Evolutionary conservation across 2,888 invertebrate genomes (phyloP).

Genomic region (Oscheius sp.): DNA sequence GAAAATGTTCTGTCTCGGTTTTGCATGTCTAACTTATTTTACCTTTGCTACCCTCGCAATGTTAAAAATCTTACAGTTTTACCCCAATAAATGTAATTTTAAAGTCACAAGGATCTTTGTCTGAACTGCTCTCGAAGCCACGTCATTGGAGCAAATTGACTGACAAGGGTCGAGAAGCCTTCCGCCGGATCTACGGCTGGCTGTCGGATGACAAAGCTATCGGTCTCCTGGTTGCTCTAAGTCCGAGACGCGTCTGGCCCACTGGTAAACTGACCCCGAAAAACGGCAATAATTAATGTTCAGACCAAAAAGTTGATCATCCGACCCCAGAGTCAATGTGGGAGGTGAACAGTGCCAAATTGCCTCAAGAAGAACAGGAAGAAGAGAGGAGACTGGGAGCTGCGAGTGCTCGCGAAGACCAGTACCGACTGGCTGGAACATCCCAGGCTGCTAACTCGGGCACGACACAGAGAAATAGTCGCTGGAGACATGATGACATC

Average conservation of each 20-base stretch:
- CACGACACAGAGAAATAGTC: slow-evolving; percentile 73
- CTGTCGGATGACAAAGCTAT: slow-evolving; percentile 97
- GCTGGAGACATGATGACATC: slow-evolving; percentile 92
- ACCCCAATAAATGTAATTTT: slow-evolving; percentile 24
- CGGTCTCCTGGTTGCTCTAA: slow-evolving; percentile 92
- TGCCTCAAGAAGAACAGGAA: slow-evolving; percentile 35
- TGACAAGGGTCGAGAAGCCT: slow-evolving; percentile 98
- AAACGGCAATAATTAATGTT: background rate
- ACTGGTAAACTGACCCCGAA: slow-evolving; percentile 32
- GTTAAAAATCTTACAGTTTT: background rate
- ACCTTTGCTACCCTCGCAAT: background rate
- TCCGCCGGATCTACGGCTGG: slow-evolving; percentile 99
- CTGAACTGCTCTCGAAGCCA: slow-evolving; percentile 96
- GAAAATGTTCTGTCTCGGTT: too few relatives aligned
- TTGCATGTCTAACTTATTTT: slow-evolving; percentile 1
- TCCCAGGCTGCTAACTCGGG: slow-evolving; percentile 45
- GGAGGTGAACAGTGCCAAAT: slow-evolving; percentile 44
- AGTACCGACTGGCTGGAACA: slow-evolving; percentile 47
- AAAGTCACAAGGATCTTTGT: slow-evolving; percentile 90
- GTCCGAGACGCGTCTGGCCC: slow-evolving; percentile 65
- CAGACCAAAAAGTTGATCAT: slow-evolving; percentile 67
- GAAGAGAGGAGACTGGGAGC: slow-evolving; percentile 22
- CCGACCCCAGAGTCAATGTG: slow-evolving; percentile 66
- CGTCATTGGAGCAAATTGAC: slow-evolving; percentile 99
- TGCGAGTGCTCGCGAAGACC: slow-evolving; percentile 52